Evolutionary conservation across 1,140 invertebrate species (phyloP), one percentile per base, ranked within the genome.

Genomic region (Adoxophyes honmai): DNA sequence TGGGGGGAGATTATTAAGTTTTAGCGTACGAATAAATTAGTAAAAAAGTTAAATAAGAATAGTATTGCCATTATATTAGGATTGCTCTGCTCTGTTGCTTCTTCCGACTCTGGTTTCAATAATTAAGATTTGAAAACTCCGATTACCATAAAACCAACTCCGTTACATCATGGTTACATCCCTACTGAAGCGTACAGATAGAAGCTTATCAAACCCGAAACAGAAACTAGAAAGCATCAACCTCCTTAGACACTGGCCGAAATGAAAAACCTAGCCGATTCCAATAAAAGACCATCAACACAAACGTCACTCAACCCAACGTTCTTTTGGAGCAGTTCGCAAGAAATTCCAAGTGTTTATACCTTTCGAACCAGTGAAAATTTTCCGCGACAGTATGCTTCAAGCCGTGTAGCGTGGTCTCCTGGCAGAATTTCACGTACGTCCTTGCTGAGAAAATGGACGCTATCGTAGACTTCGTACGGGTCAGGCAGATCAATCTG

Each of bases 321-420:
- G 16, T 48, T 48, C 16, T 14, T 48, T 11, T 48, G 9, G 1
- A 13, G 21, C 2, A 28, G 21, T 28, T 28, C 21, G 21, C 21
- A 28, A 3, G 2, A 28, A 28, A 28, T 28, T 28, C 21, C 21
- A 28, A 28, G 21, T 28, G 21, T 28, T 33, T 7, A 34, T 53
- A 84, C 84, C 83, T 79, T 70, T 87, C 86, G 11, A 78, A 62
- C 59, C 72, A 73, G 60, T 87, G 78, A 4, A 82, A 64, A 55
- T 81, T 70, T 2, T 52, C 59, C 6, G 78, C 64, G 1, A 89
- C 86, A 69, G 82, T 84, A 79, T 87, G 83, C 36, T 79, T 84
- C 6, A 87, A 60, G 11, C 86, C 86, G 55, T 89, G 86, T 68
- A 89, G 57, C 0, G 78, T 81, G 9, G 86, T 86, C 38, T 87